Conservation (phyloP, 2,113 vertebrate genomes). For the Oncorhynchus gorbuscha region DNA sequence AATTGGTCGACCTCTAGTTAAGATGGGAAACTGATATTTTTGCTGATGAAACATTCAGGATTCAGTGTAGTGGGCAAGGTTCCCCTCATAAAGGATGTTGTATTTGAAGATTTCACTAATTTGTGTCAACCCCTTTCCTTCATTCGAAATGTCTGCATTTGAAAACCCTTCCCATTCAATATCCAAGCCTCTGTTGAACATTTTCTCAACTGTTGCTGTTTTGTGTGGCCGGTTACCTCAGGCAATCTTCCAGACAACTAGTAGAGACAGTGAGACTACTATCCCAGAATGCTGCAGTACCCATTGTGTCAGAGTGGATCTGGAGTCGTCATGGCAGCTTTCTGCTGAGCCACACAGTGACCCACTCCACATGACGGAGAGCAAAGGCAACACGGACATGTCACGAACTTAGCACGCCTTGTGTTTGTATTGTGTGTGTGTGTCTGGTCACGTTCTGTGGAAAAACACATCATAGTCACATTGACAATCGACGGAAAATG, state of each 20-base stretch:
- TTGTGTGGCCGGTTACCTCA: not conserved
- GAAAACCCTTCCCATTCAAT: not conserved
- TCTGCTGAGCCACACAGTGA: not conserved
- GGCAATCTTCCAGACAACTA: not conserved
- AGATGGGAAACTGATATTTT: no score
- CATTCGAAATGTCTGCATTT: not conserved
- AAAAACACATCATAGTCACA: not conserved
- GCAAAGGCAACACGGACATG: not conserved
- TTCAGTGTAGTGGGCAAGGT: no score
- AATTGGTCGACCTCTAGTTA: no score
- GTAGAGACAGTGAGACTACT: not conserved
- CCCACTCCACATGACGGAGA: not conserved
- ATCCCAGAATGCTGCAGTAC: slow-evolving; percentile 3
- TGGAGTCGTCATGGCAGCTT: not conserved
- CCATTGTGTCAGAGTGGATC: not conserved
- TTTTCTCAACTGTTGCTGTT: not conserved
- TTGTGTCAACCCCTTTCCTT: no score
- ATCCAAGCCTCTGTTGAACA: not conserved
- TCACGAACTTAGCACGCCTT: not conserved
- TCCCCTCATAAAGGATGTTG: no score
- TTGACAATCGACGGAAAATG: no score
- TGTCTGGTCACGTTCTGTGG: not conserved
- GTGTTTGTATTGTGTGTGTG: not conserved
- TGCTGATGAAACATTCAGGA: no score
- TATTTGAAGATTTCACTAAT: no score